phyloP scores from a whole-genome alignment of 2,888 invertebrate species.

The Allophyes oxyacanthae region DNA sequence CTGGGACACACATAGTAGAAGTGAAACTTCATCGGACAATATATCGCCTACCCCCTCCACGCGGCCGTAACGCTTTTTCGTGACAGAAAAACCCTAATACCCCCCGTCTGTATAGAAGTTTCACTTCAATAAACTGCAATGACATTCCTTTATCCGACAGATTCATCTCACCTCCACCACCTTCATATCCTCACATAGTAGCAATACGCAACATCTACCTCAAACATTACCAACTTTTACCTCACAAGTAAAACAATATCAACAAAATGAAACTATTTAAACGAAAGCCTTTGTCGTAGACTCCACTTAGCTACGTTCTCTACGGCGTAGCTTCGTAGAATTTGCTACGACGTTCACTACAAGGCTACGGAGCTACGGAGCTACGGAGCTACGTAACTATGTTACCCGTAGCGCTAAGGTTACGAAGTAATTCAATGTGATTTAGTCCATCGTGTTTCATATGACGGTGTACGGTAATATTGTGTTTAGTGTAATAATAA shows the following conservation, averaged over 20 bases:
- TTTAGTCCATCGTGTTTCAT: slow-evolving; percentile 50
- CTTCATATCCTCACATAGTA: background rate
- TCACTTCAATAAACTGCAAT: too few species aligned
- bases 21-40: too few species aligned
- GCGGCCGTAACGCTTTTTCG: too few species aligned
- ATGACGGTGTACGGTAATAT: slow-evolving; percentile 34
- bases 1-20: too few species aligned
- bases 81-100: too few species aligned
- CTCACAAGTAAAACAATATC: slow-evolving; percentile 40
- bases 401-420: slow-evolving; percentile 34
- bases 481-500: slow-evolving; percentile 1
- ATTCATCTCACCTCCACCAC: background rate
- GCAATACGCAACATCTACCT: too few species aligned
- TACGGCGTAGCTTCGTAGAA: slow-evolving; percentile 33
- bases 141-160: too few species aligned
- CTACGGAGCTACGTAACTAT: slow-evolving; percentile 33
- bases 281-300: slow-evolving; percentile 52
- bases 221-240: slow-evolving; percentile 24
- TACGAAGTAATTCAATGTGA: slow-evolving; percentile 48
- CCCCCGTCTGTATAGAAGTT: too few species aligned
- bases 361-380: slow-evolving; percentile 8
- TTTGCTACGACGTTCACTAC: slow-evolving; percentile 24
- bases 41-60: too few species aligned
- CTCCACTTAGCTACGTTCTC: slow-evolving; percentile 40
- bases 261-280: slow-evolving; percentile 50